Base-by-base conservation (phyloP, 2,888 invertebrate species). In the Oegoconia quadripuncta region DNA sequence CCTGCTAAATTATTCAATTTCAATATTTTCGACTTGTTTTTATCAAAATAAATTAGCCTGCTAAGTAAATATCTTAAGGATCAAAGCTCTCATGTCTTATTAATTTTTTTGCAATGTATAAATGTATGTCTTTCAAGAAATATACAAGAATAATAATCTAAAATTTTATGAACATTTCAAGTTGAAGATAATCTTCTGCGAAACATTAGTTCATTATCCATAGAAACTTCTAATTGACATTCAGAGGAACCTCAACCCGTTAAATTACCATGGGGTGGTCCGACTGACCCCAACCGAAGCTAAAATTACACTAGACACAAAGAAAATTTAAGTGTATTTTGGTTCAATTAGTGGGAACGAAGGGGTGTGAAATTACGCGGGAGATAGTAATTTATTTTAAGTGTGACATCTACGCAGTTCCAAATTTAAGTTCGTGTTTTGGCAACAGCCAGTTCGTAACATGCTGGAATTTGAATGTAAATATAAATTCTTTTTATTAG, bases 321-420 rank as follows among this genome's bases (percentile, higher is more conserved):
- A 81, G 81, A 80, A 78, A 81, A 78, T 80, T 75, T 77, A 74
- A 79, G 76, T 76, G 77, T 79, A 80, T 81, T 81, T 80, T 75
- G 76, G 81, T 75, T 65, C 78, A 80, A 81, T 81, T 81, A 80
- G 74, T 72, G 68, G 67, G 66, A 53, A 55, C 63, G 66, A 60
- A 65, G 64, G 79, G 81, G 80, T 79, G 79, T 75, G 72, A 79
- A 78, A 81, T 80, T 76, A 72, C 64, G 68, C 69, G 59, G 68
- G 74, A 66, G 67, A 52, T 60, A 61, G 72, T 74, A 70, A 80
- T 79, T 79, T 80, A 76, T 78, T 79, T 77, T 71, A 72, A 78
- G 67, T 75, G 80, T 74, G 71, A 74, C 73, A 74, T 59, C 48
- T 27, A 11, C 22, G 30, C 36, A 25, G 33, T 36, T 31, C 27